Evolutionary conservation across 2,888 invertebrate species (phyloP), one percentile per base, ranked within the genome.

Genomic region (Drosophila austrosaltans): DNA sequence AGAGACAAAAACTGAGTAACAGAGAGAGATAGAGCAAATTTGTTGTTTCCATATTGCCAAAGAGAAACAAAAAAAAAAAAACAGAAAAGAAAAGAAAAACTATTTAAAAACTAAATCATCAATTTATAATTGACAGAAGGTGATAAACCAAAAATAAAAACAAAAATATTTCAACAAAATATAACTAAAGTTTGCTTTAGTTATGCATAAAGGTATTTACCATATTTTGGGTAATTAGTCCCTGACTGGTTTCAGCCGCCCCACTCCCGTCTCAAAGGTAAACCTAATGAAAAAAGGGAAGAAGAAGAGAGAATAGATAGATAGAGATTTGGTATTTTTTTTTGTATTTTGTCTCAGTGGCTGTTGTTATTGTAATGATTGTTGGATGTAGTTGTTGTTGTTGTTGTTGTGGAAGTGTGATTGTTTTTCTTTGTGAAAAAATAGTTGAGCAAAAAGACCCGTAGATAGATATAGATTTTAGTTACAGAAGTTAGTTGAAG

Each of bases 251-350:
- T 92, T 93, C 93, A 92, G 93, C 92, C 93, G 93, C 93, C 93
- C 93, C 93, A 92, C 91, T 92, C 93, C 93, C 93, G 93, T 93
- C 93, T 93, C 93, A 93, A 92, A 93, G 93, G 92, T 93, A 93
- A 91, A 93, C 93, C 92, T 92, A 89, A 91, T 92, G 81, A 81
- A 87, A 89, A 88, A 84, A 67, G 60, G 89, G 87, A 89, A 91
- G 90, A 90, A 91, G 89, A 91, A 88, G 88, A 78, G 65, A 86
- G 79, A 83, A 81, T 81, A 90, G 87, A 90, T 80, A 90, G 90
- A 90, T 90, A 89, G 89, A 89, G 78, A 77, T 89, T 86, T 81
- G 63, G 72, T 75, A 25, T 75, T 83, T 76, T 76, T 57, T 53
- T 74, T 53, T 48, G 62, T 66, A 54, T 70, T 66, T 68, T 59